Conservation (phyloP, 1,140 invertebrate genomes). For the Vanessa tameamea region DNA sequence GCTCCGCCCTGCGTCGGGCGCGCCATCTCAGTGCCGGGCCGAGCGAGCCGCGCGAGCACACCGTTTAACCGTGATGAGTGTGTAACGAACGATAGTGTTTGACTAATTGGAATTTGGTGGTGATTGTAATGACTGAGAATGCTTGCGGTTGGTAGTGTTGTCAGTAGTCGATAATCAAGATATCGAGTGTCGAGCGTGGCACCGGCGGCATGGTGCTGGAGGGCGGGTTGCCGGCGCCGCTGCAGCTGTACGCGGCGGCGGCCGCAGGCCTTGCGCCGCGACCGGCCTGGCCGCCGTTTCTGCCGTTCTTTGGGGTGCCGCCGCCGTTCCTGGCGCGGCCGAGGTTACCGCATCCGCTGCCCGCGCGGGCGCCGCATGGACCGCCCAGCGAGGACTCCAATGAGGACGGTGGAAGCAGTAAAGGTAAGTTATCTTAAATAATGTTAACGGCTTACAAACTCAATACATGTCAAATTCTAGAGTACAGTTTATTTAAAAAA, state of each 20-base stretch:
- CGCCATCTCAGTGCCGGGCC: conserved; percentile 72
- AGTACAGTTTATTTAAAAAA: no score
- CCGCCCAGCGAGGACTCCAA: conserved; percentile 82
- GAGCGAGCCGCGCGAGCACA: conserved; percentile 52
- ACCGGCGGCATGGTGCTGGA: conserved; percentile 64
- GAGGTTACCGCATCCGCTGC: conserved; percentile 64
- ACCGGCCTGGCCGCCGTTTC: conserved; percentile 81
- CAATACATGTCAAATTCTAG: background rate
- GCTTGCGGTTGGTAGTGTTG: conserved; percentile 44
- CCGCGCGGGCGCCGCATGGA: conserved; percentile 65
- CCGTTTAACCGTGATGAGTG: conserved; percentile 44
- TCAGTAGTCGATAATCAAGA: conserved; percentile 55
- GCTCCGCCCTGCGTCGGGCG: conserved; percentile 61
- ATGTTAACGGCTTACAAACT: background rate
- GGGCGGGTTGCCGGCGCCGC: conserved; percentile 80
- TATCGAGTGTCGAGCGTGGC: conserved; percentile 49
- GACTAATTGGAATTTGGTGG: conserved; percentile 20
- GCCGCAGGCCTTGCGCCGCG: conserved; percentile 80
- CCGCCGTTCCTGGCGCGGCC: conserved; percentile 73
- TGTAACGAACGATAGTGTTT: conserved; percentile 38
- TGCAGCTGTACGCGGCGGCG: conserved; percentile 82
- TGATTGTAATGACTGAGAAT: conserved; percentile 30
- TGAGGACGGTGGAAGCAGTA: conserved; percentile 80
- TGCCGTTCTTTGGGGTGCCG: conserved; percentile 81
- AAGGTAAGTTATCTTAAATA: conserved; percentile 52